These are phyloP conservation scores for Drosophila pseudotakahashii DNA, from an alignment of 2,888 invertebrate genomes.

Conservation along the genomic window DNA sequence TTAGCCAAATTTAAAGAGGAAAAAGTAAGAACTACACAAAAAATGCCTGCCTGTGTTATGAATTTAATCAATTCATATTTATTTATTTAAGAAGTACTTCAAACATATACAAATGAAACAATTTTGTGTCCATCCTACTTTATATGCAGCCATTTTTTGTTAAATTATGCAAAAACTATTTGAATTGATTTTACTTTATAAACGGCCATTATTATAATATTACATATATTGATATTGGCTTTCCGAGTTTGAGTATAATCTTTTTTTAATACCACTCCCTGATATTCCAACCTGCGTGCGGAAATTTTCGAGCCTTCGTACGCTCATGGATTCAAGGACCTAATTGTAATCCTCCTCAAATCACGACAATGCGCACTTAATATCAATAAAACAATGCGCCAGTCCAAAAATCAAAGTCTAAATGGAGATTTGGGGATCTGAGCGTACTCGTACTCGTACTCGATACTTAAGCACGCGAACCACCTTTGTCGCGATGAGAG, in stretches of 20 bases:
- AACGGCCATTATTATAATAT: no score
- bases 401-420: slow-evolving; percentile 18
- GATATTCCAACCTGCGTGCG: neutral
- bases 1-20: no score
- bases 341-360: neutral
- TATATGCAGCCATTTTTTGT: no score
- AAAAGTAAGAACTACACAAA: no score
- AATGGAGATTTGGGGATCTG: slow-evolving; percentile 1
- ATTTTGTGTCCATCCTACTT: no score
- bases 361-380: slow-evolving; percentile 19
- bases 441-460: neutral
- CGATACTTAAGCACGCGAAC: slow-evolving; percentile 10
- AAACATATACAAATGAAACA: no score
- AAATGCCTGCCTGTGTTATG: no score
- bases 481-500: slow-evolving; percentile 8
- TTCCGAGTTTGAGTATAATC: slow-evolving; percentile 7
- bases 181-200: no score
- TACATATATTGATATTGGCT: no score
- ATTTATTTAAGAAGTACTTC: no score
- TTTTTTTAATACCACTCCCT: slow-evolving; percentile 17
- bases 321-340: neutral
- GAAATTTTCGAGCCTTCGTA: neutral
- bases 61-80: no score
- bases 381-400: slow-evolving; percentile 37
- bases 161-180: no score